Conservation (phyloP, 53 echinoderm and acorn worm species). For the Holothuria leucospilota region DNA sequence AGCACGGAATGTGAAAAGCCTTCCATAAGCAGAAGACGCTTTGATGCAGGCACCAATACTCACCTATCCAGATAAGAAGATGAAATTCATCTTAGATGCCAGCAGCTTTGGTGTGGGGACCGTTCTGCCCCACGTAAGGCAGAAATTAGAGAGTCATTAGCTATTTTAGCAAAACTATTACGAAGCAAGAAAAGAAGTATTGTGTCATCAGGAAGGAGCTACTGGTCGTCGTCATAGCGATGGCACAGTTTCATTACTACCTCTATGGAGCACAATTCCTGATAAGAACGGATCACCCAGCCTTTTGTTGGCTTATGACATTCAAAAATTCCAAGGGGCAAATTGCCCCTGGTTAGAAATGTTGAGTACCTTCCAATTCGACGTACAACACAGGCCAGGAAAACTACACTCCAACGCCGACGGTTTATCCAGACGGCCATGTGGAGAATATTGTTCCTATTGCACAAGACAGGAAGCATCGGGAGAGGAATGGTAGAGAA, state of each 20-base stretch:
- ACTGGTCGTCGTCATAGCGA: conserved; percentile 39
- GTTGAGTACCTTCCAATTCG: conserved; percentile 28
- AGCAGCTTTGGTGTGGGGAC: conserved; percentile 55
- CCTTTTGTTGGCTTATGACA: conserved; percentile 40
- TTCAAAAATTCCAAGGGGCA: conserved; percentile 52
- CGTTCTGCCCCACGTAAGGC: conserved; percentile 60
- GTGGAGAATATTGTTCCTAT: conserved; percentile 24
- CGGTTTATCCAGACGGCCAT: conserved; percentile 47
- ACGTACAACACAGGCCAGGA: conserved; percentile 36
- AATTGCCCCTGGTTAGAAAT: conserved; percentile 53
- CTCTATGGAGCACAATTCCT: conserved; percentile 38
- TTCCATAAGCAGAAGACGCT: conserved; percentile 52
- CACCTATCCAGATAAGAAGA: conserved; percentile 45
- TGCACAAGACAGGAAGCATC: conserved; percentile 15
- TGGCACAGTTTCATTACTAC: conserved; percentile 56
- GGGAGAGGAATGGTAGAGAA: conserved; percentile 7
- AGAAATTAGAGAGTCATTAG: conserved; percentile 57
- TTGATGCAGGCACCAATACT: conserved; percentile 54
- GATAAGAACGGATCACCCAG: conserved; percentile 56
- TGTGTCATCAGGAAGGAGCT: conserved; percentile 43
- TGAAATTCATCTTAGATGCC: conserved; percentile 58
- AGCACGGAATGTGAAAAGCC: conserved; percentile 49
- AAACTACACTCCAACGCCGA: conserved; percentile 27
- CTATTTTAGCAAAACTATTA: conserved; percentile 48
- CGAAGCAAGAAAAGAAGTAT: conserved; percentile 46